These are phyloP conservation scores for Caloenas nicobarica DNA, from an alignment of 2,113 vertebrate genomes.

Conservation along the genomic window DNA sequence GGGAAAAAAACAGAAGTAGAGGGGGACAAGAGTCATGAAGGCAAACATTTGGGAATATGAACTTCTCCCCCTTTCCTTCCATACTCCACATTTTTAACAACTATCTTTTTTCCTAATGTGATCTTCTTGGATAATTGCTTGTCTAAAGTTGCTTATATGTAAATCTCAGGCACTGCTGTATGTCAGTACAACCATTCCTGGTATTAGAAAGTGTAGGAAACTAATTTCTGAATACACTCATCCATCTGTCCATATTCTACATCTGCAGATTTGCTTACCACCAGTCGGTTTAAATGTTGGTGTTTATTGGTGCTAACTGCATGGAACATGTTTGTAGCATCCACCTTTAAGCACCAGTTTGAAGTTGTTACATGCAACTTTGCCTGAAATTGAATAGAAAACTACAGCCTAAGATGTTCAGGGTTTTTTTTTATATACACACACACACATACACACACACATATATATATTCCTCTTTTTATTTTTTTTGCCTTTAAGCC, in stretches of 20 bases:
- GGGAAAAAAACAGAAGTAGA: not conserved
- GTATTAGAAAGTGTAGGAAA: not conserved
- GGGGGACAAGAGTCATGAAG: not conserved
- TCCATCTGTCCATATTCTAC: not conserved
- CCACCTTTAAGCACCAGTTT: not conserved
- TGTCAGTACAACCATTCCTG: not conserved
- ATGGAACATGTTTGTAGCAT: not conserved
- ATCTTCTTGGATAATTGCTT: not conserved
- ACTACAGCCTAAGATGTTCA: not conserved
- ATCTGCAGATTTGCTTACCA: not conserved
- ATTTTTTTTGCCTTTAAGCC: not conserved
- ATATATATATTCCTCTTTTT: not conserved
- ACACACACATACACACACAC: rapidly evolving
- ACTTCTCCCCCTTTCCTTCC: not conserved
- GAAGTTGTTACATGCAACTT: not conserved
- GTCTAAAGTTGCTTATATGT: not conserved
- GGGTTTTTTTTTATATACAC: too few species aligned
- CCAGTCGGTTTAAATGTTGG: not conserved
- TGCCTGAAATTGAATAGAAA: not conserved
- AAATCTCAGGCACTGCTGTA: not conserved
- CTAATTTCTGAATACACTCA: not conserved
- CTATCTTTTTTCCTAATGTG: not conserved
- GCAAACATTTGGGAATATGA: not conserved
- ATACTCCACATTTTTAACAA: not conserved
- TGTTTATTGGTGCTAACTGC: not conserved